These are phyloP conservation scores for Atopsyche davidsoni DNA, from an alignment of 1,140 invertebrate genomes.

Conservation along the genomic window DNA sequence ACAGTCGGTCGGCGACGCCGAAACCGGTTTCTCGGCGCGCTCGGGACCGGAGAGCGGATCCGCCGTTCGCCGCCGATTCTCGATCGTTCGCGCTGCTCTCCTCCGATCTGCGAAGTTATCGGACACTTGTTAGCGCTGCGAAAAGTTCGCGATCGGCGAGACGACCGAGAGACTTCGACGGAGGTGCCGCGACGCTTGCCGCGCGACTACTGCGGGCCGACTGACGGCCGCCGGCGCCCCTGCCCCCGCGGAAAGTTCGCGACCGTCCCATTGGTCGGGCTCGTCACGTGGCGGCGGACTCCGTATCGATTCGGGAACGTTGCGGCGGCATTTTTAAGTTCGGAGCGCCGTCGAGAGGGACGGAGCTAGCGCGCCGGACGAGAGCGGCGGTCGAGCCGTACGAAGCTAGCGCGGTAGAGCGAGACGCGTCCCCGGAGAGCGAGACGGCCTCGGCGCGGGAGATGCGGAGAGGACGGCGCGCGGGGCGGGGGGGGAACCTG, in stretches of 20 bases:
- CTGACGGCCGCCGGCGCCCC: slow-evolving; percentile 35
- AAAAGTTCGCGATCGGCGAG: no score
- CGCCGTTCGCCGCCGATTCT: no score
- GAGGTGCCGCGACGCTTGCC: not conserved
- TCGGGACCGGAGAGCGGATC: no score
- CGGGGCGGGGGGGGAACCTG: not conserved
- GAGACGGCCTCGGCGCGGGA: not conserved
- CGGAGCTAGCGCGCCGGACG: not conserved
- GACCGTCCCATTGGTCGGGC: slow-evolving; percentile 37
- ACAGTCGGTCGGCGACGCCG: no score
- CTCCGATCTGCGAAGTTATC: no score
- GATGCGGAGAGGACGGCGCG: not conserved
- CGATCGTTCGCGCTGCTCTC: no score
- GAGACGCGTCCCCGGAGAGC: not conserved
- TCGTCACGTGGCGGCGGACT: slow-evolving; percentile 38
- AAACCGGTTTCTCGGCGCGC: no score
- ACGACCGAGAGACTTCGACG: no score
- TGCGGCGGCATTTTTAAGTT: slow-evolving; percentile 76
- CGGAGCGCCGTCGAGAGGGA: slow-evolving; percentile 25
- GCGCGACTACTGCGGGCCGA: not conserved
- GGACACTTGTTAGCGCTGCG: slow-evolving; percentile 15
- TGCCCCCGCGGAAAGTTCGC: slow-evolving; percentile 27
- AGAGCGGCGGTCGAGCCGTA: not conserved
- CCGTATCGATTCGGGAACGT: slow-evolving; percentile 66
- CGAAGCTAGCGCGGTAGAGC: not conserved